A percentile compares a stretch with the other conserved stretches of the same genome.
Evolutionary conservation across 1,140 invertebrate species (phyloP).

Genomic region (Wiebesia pumilae): DNA sequence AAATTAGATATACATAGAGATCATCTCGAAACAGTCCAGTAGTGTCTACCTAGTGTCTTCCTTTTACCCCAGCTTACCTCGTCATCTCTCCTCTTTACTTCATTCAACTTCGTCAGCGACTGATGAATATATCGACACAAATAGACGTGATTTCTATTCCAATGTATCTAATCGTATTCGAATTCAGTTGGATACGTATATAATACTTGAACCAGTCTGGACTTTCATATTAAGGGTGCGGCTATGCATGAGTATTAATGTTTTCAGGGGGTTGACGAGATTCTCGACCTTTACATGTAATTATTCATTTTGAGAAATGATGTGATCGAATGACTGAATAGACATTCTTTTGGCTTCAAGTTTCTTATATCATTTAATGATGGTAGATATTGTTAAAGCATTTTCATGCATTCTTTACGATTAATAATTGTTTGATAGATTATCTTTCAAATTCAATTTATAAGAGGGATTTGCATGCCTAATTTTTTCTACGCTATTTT

Average conservation of each 20-base stretch:
- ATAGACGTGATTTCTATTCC: not conserved
- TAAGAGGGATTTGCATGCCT: too few relatives aligned
- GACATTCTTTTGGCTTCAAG: not conserved
- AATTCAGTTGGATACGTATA: not conserved
- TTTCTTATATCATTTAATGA: not conserved
- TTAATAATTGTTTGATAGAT: not conserved
- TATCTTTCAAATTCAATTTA: not conserved
- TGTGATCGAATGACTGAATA: not conserved
- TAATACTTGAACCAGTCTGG: not conserved
- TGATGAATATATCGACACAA: slow-evolving; percentile 24
- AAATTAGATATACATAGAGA: slow-evolving; percentile 8
- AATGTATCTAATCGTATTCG: not conserved
- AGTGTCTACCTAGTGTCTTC: slow-evolving; percentile 10
- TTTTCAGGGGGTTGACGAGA: not conserved
- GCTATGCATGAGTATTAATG: not conserved
- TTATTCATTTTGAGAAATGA: slow-evolving; percentile 37
- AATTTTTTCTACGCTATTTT: too few relatives aligned
- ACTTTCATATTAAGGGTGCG: slow-evolving; percentile 5
- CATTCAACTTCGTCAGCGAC: not conserved
- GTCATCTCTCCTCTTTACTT: not conserved
- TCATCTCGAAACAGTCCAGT: slow-evolving; percentile 24
- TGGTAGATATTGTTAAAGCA: not conserved
- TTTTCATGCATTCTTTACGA: not conserved
- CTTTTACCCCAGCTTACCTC: not conserved
- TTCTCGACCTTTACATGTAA: not conserved